These are phyloP conservation scores for Pogonomyrmex californicus DNA, from an alignment of 1,140 invertebrate species.

Conservation along the genomic window DNA sequence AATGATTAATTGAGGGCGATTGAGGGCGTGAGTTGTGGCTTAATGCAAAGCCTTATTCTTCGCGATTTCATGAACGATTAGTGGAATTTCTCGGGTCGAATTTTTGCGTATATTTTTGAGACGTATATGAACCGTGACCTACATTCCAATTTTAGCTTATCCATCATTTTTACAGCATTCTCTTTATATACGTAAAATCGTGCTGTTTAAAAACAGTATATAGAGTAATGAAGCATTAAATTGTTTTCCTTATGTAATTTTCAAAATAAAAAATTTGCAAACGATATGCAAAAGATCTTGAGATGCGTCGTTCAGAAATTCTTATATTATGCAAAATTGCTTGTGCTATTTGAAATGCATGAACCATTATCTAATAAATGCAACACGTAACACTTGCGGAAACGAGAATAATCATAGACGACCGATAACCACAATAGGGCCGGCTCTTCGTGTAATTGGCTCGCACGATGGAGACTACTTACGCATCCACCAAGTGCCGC, in stretches of 20 bases:
- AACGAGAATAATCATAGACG: constrained; percentile 12
- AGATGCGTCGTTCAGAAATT: neutral
- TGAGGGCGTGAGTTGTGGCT: neutral
- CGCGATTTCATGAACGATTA: constrained; percentile 25
- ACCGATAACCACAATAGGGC: neutral
- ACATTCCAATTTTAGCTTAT: constrained; percentile 7
- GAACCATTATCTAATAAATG: neutral
- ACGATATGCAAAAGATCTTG: neutral
- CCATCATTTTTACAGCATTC: neutral
- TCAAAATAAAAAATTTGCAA: neutral
- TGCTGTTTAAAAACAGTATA: neutral
- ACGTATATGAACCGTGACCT: neutral
- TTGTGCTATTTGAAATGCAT: neutral
- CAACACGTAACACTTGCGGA: neutral
- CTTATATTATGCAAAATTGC: constrained; percentile 6
- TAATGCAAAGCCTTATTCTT: neutral
- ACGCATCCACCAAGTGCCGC: constrained; percentile 12
- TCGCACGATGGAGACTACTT: constrained; percentile 25
- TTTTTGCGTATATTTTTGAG: constrained; percentile 11
- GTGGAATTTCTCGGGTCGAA: constrained; percentile 12
- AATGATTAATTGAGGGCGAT: constrained; percentile 39
- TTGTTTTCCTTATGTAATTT: neutral
- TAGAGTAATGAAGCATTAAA: neutral
- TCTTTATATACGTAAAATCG: neutral
- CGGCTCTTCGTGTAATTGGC: constrained; percentile 45